These are phyloP conservation scores for Staurois parvus DNA, from an alignment of 2,797 vertebrate genomes.

Conservation along the genomic window DNA sequence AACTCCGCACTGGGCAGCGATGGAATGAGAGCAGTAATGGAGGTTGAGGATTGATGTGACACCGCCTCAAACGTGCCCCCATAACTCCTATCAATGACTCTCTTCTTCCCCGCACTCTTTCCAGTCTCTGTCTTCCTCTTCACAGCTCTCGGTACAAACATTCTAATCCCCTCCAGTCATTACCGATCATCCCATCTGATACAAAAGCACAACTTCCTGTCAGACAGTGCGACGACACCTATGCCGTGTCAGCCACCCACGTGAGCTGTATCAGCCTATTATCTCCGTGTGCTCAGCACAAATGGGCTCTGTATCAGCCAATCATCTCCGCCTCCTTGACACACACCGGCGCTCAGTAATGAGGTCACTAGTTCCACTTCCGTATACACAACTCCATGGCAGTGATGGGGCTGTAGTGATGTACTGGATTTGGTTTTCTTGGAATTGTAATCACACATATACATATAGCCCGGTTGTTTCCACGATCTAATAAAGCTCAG, in stretches of 20 bases:
- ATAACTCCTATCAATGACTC: not conserved
- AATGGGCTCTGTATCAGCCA: not conserved
- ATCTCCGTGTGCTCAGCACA: no score
- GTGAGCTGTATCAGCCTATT: no score
- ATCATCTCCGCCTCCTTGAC: no score
- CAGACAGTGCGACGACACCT: not conserved
- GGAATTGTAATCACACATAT: no score
- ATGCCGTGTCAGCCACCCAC: no score
- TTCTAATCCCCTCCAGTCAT: not conserved
- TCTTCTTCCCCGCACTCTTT: conserved; percentile 9
- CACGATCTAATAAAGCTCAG: no score
- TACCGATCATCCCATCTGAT: not conserved
- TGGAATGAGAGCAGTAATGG: not conserved
- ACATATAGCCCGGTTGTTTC: no score
- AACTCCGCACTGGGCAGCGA: not conserved
- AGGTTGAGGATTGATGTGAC: not conserved
- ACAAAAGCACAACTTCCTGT: not conserved
- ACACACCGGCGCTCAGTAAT: conserved; percentile 13
- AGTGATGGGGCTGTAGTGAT: no score
- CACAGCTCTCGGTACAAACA: conserved; percentile 54
- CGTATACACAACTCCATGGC: no score
- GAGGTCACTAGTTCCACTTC: not conserved
- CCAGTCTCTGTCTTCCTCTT: conserved; percentile 27
- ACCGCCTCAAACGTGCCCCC: not conserved
- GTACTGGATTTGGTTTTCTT: no score